Evolutionary conservation across 2,797 vertebrate genomes (phyloP).

Genomic region (Sarcoramphus papa): DNA sequence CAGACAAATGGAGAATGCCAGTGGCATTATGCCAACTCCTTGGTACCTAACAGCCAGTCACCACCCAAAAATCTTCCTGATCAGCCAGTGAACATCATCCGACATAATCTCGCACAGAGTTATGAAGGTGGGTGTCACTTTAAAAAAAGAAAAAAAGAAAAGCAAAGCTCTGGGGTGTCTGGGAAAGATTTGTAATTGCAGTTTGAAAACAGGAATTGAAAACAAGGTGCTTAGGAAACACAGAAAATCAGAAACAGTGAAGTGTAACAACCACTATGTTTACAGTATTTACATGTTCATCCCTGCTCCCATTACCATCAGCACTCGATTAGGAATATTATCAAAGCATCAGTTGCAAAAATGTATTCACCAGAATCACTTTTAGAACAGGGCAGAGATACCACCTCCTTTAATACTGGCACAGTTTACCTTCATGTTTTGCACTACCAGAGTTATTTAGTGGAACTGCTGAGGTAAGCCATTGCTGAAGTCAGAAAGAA

Average conservation of each 20-base stretch:
- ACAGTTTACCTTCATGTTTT: background rate
- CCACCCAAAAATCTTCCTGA: constrained; percentile 72
- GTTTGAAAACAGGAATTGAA: background rate
- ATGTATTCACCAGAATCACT: background rate
- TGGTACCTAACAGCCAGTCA: constrained; percentile 68
- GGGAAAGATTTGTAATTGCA: background rate
- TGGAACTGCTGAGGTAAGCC: background rate
- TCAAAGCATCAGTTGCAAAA: background rate
- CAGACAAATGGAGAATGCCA: constrained; percentile 77
- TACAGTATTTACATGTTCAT: background rate
- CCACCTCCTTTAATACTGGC: background rate
- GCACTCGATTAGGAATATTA: background rate
- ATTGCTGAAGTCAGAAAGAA: background rate
- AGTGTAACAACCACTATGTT: background rate
- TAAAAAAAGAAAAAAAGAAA: background rate
- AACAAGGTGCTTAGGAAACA: background rate
- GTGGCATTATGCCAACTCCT: constrained; percentile 78
- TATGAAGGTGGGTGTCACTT: constrained; percentile 75
- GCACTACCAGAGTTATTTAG: background rate
- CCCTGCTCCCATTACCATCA: background rate
- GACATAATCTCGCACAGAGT: constrained; percentile 65
- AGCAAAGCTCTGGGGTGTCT: background rate
- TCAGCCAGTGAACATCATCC: constrained; percentile 60
- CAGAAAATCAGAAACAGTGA: background rate
- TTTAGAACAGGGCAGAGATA: background rate